These are phyloP conservation scores for Oxycera nigricornis DNA, from an alignment of 2,888 invertebrate genomes.

Conservation along the genomic window DNA sequence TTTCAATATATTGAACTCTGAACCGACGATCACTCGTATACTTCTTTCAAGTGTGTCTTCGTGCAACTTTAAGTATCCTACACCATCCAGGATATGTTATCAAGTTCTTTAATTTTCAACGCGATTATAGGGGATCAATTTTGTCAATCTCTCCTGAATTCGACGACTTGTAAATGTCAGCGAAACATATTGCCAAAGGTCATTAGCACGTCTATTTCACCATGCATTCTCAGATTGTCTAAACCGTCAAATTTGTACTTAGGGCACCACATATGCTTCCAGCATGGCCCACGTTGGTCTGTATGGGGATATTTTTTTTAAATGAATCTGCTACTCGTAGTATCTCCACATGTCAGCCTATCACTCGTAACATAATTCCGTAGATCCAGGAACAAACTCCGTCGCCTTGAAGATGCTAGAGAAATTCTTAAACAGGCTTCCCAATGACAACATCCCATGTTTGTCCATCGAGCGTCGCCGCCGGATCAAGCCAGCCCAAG, in stretches of 20 bases:
- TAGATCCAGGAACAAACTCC: slow-evolving; percentile 3
- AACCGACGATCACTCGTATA: too few relatives aligned
- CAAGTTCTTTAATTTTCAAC: slow-evolving; percentile 22
- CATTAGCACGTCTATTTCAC: slow-evolving; percentile 32
- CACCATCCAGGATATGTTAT: neutral
- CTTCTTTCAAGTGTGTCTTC: too few relatives aligned
- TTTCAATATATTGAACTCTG: too few relatives aligned
- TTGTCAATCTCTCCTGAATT: slow-evolving; percentile 24
- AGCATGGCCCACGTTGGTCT: slow-evolving; percentile 24
- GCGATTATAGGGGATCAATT: slow-evolving; percentile 27
- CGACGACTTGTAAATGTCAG: slow-evolving; percentile 30
- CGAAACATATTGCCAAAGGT: slow-evolving; percentile 35
- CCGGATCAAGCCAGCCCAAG: slow-evolving; percentile 2
- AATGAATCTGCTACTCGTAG: neutral
- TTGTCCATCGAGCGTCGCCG: slow-evolving; percentile 23
- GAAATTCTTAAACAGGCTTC: slow-evolving; percentile 9
- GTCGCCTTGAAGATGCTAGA: neutral
- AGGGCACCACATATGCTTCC: slow-evolving; percentile 36
- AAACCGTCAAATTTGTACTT: slow-evolving; percentile 34
- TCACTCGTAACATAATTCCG: slow-evolving; percentile 30
- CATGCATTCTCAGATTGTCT: slow-evolving; percentile 6
- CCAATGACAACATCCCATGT: slow-evolving; percentile 34
- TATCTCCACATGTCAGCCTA: slow-evolving; percentile 23
- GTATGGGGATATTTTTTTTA: slow-evolving; percentile 30
- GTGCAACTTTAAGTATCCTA: slow-evolving; percentile 3